Evolutionary conservation across 2,888 invertebrate genomes (phyloP).

Genomic region (Cephonodes hylas): DNA sequence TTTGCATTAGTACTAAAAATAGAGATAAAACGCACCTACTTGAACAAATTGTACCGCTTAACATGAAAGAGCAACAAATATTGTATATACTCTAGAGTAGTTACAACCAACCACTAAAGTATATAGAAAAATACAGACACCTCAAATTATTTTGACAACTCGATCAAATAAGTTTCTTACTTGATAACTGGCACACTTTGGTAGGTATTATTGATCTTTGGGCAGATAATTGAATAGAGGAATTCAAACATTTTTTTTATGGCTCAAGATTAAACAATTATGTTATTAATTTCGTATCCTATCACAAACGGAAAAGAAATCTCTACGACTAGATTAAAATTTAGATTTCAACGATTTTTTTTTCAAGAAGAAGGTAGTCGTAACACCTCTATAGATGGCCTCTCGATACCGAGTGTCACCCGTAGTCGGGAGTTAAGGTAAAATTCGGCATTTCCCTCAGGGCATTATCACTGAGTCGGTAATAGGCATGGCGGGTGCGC

Average conservation of each 20-base stretch:
- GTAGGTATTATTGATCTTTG: no score
- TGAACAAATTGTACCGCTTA: slow-evolving; percentile 17
- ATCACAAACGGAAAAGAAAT: no score
- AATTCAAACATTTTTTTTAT: no score
- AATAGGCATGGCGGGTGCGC: slow-evolving; percentile 61
- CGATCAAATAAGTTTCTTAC: no score
- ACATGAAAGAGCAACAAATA: slow-evolving; percentile 37
- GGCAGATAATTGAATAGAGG: no score
- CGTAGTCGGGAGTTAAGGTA: slow-evolving; percentile 17
- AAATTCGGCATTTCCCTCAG: slow-evolving; percentile 66
- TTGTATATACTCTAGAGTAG: slow-evolving; percentile 18
- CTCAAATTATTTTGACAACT: not conserved
- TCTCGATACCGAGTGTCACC: slow-evolving; percentile 1
- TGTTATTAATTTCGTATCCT: no score
- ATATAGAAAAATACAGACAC: not conserved
- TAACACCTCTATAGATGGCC: slow-evolving; percentile 1
- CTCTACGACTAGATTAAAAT: no score
- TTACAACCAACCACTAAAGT: not conserved
- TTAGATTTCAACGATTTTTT: not conserved
- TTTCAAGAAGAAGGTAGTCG: no score
- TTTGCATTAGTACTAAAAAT: slow-evolving; percentile 17
- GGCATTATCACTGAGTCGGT: slow-evolving; percentile 67
- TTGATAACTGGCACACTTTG: no score
- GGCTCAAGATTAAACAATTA: no score
- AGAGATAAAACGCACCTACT: slow-evolving; percentile 14